Percentiles rank a stretch among this genome's conserved stretches.
These are phyloP conservation scores for Flexamia atlantica DNA, from an alignment of 2,888 invertebrate genomes.

Conservation along the genomic window DNA sequence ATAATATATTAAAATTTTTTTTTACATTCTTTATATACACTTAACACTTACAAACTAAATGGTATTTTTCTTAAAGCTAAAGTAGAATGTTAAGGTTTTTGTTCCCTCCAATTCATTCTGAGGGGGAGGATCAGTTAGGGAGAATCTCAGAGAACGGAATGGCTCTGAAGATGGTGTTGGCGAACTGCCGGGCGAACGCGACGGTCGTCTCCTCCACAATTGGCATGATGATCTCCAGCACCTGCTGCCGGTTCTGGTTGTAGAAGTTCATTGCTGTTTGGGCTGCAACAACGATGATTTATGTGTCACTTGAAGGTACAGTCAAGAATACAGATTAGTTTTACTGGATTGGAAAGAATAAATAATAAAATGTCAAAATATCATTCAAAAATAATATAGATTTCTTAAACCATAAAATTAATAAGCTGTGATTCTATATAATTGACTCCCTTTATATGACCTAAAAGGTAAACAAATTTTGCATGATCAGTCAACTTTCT, in stretches of 20 bases:
- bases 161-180: constrained; percentile 70
- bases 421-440: no score
- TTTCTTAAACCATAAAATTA: no score
- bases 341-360: no score
- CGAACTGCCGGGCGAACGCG: constrained; percentile 77
- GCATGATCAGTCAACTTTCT: no score
- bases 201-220: constrained; percentile 83
- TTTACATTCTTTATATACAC: background rate
- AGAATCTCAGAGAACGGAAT: constrained; percentile 71
- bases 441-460: no score
- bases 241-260: constrained; percentile 82
- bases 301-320: no score
- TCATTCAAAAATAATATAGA: no score
- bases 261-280: constrained; percentile 83
- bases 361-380: no score
- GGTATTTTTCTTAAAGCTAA: background rate
- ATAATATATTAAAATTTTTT: no score
- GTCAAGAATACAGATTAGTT: no score
- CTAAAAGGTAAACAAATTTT: no score
- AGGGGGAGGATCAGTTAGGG: constrained; percentile 66
- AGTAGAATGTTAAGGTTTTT: background rate
- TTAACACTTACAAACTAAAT: background rate
- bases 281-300: constrained; percentile 75
- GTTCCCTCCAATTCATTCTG: background rate
- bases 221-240: constrained; percentile 83